phyloP scores from a whole-genome alignment of 2,113 vertebrate genomes.

The Ceyx margarethae region DNA sequence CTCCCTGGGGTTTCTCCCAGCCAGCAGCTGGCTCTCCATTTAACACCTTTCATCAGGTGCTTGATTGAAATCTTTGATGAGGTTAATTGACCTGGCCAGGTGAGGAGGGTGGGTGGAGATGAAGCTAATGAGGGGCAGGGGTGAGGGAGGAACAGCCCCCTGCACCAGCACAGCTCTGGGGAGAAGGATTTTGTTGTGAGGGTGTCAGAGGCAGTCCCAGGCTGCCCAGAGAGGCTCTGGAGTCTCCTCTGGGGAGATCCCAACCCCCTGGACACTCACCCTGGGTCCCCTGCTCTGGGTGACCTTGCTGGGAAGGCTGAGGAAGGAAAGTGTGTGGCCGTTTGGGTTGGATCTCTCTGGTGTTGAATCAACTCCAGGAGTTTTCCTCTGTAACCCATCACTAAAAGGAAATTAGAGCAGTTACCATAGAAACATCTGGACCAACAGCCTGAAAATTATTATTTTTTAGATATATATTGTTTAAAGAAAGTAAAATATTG shows the following conservation, averaged over 20 bases:
- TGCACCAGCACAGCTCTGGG: too few species aligned
- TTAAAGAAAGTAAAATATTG: neutral
- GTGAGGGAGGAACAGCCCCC: too few species aligned
- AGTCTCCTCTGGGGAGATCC: too few species aligned
- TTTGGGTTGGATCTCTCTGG: neutral
- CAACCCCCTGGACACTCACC: too few species aligned
- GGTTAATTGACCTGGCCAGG: too few species aligned
- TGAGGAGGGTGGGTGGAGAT: too few species aligned
- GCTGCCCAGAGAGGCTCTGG: too few species aligned
- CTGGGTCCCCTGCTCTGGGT: too few species aligned
- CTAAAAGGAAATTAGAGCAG: conserved; percentile 5
- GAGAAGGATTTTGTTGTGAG: too few species aligned
- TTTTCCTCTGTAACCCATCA: neutral
- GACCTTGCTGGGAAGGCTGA: neutral
- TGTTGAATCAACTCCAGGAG: rapidly evolving
- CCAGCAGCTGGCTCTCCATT: neutral
- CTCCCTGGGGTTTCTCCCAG: neutral
- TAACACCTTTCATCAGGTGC: neutral
- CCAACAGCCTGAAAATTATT: neutral
- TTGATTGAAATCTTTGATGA: too few species aligned
- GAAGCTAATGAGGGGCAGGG: too few species aligned
- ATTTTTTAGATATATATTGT: neutral
- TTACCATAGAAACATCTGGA: conserved; percentile 51
- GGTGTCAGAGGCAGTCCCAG: too few species aligned
- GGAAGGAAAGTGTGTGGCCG: rapidly evolving